A percentile compares a stretch with the other conserved stretches of the same genome.
Conservation (phyloP, 1,140 invertebrate species). For the Triops longicaudatus region DNA sequence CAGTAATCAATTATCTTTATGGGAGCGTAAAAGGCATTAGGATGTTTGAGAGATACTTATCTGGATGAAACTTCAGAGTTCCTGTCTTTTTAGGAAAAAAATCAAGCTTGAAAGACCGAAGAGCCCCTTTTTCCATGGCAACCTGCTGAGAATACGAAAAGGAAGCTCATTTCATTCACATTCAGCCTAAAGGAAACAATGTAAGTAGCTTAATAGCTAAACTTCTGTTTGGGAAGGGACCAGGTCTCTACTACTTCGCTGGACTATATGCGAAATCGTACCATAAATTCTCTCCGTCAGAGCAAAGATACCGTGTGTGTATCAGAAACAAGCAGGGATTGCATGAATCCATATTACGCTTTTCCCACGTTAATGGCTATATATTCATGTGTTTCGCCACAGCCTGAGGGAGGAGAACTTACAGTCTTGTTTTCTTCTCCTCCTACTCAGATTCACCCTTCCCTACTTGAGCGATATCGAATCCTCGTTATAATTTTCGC, state of each 20-base stretch:
- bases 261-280: not conserved
- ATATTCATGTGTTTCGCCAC: slow-evolving; percentile 2
- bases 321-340: not conserved
- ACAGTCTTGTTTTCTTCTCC: not conserved
- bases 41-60: not conserved
- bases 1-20: slow-evolving; percentile 7
- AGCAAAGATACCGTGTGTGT: not conserved
- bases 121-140: not conserved
- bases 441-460: not conserved
- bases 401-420: not conserved
- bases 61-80: not conserved
- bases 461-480: not conserved
- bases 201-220: slow-evolving; percentile 3
- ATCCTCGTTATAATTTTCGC: not conserved
- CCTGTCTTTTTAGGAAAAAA: not conserved
- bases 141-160: not conserved
- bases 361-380: slow-evolving; percentile 9
- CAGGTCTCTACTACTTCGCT: not conserved
- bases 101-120: not conserved
- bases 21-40: slow-evolving; percentile 6
- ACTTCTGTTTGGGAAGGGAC: not conserved
- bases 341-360: not conserved
- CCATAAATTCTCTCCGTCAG: not conserved
- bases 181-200: slow-evolving; percentile 15
- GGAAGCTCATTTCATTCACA: slow-evolving; percentile 12